phyloP scores from a whole-genome alignment of 2,113 vertebrate species.

The Macaca mulatta region DNA sequence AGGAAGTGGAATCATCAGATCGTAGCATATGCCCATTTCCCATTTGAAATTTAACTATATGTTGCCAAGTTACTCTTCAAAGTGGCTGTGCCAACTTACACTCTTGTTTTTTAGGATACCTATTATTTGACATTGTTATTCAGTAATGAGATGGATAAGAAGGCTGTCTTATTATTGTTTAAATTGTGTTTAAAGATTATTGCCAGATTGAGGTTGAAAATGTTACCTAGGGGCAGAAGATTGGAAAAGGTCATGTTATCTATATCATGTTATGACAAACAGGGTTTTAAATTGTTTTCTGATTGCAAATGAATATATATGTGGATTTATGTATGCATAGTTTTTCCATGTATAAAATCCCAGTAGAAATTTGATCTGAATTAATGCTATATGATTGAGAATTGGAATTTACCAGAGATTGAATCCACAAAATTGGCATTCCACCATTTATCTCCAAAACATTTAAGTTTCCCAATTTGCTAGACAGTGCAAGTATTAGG shows the following conservation, averaged over 20 bases:
- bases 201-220: background rate
- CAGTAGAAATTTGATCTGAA: background rate
- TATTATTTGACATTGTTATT: background rate
- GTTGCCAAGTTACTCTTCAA: background rate
- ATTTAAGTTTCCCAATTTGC: background rate
- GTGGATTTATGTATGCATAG: background rate
- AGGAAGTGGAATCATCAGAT: background rate
- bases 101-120: background rate
- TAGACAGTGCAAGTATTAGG: background rate
- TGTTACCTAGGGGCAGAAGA: background rate
- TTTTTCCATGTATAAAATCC: background rate
- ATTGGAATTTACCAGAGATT: background rate
- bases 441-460: background rate
- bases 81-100: background rate
- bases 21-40: background rate
- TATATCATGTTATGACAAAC: background rate
- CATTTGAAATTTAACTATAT: background rate
- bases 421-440: background rate
- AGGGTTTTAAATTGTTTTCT: background rate
- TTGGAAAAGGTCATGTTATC: background rate
- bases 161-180: background rate
- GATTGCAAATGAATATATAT: background rate
- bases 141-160: background rate
- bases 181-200: background rate
- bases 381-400: background rate